phyloP scores from a whole-genome alignment of 2,888 invertebrate species.

The Patella pellucida region DNA sequence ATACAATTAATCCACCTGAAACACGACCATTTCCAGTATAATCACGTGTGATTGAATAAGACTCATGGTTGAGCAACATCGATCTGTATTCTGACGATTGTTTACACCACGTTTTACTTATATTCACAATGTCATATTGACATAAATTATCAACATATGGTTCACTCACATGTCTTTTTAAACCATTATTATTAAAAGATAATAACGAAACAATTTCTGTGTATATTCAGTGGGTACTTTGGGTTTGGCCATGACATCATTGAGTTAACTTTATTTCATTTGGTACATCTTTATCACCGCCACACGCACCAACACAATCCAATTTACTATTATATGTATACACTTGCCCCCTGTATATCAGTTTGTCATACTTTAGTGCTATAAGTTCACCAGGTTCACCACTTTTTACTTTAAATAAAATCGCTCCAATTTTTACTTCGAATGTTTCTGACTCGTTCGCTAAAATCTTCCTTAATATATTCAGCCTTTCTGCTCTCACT shows the following conservation, averaged over 20 bases:
- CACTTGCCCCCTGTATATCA: background rate
- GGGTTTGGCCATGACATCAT: background rate
- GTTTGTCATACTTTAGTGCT: background rate
- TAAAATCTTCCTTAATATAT: background rate
- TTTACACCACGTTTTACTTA: slow-evolving; percentile 7
- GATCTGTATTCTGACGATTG: background rate
- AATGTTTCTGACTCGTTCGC: background rate
- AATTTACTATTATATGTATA: background rate
- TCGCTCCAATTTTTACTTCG: background rate
- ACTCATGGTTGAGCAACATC: background rate
- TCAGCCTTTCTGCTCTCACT: background rate
- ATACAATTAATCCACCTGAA: background rate
- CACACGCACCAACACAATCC: background rate
- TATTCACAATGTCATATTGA: background rate
- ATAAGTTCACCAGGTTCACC: background rate
- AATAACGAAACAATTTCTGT: background rate
- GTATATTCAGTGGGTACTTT: background rate
- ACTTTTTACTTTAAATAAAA: background rate
- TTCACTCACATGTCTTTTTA: slow-evolving; percentile 1
- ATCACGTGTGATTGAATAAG: background rate
- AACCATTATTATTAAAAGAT: background rate
- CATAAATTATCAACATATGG: background rate
- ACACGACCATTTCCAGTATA: background rate
- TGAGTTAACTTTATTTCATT: background rate
- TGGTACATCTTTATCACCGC: background rate